These are phyloP conservation scores for Hemibagrus guttatus DNA, from an alignment of 2,797 vertebrate genomes.

Conservation along the genomic window DNA sequence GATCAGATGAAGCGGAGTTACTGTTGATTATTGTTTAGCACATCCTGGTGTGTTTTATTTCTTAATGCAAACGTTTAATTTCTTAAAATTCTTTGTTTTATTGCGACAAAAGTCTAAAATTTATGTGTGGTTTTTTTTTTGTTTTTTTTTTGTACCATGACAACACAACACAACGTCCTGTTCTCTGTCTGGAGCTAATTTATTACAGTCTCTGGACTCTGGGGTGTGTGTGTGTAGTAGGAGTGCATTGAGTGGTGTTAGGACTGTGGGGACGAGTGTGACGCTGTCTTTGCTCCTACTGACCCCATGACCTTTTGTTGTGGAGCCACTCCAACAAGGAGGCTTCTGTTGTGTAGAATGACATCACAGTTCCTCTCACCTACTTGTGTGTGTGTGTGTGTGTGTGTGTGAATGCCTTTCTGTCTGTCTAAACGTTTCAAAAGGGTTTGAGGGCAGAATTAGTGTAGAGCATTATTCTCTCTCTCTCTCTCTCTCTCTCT, in stretches of 20 bases:
- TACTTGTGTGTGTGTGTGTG: constrained; percentile 51
- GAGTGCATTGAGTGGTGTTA: constrained; percentile 10
- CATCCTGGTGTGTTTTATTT: too few relatives aligned
- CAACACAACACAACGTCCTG: neutral
- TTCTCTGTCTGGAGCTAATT: neutral
- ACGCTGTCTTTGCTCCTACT: constrained; percentile 32
- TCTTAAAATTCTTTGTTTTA: too few relatives aligned
- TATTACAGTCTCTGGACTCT: neutral
- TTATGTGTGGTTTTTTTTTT: neutral
- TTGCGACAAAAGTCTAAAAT: too few relatives aligned
- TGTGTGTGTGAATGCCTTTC: constrained; percentile 4
- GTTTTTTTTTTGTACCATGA: neutral
- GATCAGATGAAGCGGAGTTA: too few relatives aligned
- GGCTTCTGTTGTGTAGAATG: constrained; percentile 64
- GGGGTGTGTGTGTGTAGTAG: neutral
- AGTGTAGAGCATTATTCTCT: neutral
- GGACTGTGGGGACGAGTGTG: constrained; percentile 9
- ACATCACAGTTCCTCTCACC: constrained; percentile 62
- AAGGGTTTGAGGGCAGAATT: neutral
- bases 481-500: too few relatives aligned
- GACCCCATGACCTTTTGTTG: constrained; percentile 26
- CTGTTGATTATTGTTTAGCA: too few relatives aligned
- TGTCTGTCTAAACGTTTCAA: neutral
- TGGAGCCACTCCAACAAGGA: constrained; percentile 60
- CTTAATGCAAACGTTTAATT: too few relatives aligned